Evolutionary conservation across 2,797 vertebrate genomes (phyloP).

Genomic region (Phaenicophaeus curvirostris): DNA sequence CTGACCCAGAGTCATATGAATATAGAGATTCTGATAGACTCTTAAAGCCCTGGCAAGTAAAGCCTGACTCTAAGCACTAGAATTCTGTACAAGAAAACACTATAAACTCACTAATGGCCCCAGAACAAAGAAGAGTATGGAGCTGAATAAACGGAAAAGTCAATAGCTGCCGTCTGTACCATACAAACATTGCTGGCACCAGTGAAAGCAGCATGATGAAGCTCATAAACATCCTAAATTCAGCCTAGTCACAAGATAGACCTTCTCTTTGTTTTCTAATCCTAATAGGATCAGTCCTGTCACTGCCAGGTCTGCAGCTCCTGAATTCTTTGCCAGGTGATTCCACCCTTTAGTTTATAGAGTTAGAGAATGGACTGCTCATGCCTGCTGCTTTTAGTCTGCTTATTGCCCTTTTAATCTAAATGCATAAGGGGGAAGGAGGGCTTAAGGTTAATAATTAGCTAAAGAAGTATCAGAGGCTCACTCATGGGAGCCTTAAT

Average conservation of each 20-base stretch:
- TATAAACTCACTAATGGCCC: neutral
- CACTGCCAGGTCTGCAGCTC: neutral
- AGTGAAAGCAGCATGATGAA: neutral
- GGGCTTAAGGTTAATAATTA: slow-evolving; percentile 58
- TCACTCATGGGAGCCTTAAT: neutral
- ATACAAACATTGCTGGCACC: neutral
- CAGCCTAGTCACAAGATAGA: neutral
- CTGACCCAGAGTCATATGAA: neutral
- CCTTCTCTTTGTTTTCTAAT: neutral
- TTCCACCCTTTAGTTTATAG: neutral
- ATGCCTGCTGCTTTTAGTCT: neutral
- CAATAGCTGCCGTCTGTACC: neutral
- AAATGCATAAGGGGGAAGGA: neutral
- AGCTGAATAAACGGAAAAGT: slow-evolving; percentile 17
- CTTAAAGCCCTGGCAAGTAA: neutral
- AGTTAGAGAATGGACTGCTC: neutral
- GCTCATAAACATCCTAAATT: slow-evolving; percentile 3
- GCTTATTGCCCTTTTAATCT: neutral
- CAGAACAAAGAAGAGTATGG: neutral
- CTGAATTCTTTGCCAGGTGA: neutral
- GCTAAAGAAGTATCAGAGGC: neutral
- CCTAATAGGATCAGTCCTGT: neutral
- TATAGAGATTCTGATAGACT: neutral
- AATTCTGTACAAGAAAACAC: neutral
- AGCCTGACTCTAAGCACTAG: slow-evolving; percentile 6